Conservation (phyloP, 2,113 vertebrate species). For the Ardeotis arabs region DNA sequence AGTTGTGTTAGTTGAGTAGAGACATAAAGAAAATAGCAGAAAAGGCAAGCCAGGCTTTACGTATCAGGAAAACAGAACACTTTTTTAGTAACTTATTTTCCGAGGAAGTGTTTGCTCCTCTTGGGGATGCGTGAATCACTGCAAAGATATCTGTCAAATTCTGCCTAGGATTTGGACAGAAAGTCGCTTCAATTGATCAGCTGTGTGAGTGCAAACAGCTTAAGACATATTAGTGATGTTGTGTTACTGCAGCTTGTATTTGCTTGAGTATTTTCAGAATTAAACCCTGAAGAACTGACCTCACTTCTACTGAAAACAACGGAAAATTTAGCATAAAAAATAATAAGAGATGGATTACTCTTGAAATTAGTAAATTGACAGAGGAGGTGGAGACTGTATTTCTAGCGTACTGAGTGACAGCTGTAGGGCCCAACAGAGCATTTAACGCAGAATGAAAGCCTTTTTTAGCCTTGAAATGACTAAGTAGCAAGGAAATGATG, state of each 20-base stretch:
- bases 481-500: slow-evolving; percentile 17
- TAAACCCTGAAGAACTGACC: background rate
- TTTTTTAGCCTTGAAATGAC: slow-evolving; percentile 32
- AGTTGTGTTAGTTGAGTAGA: background rate
- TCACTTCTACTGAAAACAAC: background rate
- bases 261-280: background rate
- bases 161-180: background rate
- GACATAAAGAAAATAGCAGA: background rate
- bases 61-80: background rate
- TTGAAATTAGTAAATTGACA: background rate
- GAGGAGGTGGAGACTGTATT: background rate
- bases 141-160: slow-evolving; percentile 1
- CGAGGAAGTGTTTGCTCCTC: background rate
- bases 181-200: background rate
- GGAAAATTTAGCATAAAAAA: background rate
- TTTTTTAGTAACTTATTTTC: slow-evolving; percentile 4
- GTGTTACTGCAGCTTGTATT: background rate
- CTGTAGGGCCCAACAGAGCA: background rate
- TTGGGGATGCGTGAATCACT: background rate
- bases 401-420: background rate
- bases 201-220: background rate
- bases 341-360: background rate
- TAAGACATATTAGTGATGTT: background rate
- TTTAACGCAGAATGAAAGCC: background rate
- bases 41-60: background rate